phyloP scores from a whole-genome alignment of 2,888 invertebrate species.

The Hypomecis atomaria region DNA sequence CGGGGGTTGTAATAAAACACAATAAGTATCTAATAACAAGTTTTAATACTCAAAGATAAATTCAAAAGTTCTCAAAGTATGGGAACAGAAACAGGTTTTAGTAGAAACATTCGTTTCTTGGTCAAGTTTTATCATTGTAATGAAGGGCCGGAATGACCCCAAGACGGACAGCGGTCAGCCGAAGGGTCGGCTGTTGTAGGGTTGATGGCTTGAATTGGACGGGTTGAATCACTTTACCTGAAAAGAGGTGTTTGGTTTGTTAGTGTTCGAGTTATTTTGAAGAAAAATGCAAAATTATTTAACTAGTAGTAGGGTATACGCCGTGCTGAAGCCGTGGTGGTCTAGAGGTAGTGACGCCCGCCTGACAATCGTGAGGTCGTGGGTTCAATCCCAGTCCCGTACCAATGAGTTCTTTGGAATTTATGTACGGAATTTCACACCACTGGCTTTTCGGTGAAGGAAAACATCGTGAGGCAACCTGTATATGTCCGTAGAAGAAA shows the following conservation, averaged over 20 bases:
- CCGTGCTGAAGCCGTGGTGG: too few relatives aligned
- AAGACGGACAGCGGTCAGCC: conserved; percentile 44
- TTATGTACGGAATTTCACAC: too few relatives aligned
- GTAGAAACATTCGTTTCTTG: conserved; percentile 36
- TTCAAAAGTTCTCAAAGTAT: conserved; percentile 22
- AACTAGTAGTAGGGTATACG: too few relatives aligned
- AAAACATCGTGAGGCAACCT: too few relatives aligned
- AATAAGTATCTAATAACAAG: conserved; percentile 11
- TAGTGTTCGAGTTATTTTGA: neutral
- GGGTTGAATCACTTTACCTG: neutral
- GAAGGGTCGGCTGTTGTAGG: conserved; percentile 36
- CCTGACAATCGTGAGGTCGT: too few relatives aligned
- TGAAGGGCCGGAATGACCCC: conserved; percentile 39
- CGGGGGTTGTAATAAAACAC: conserved; percentile 2
- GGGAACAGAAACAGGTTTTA: conserved; percentile 47
- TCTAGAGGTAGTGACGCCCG: too few relatives aligned
- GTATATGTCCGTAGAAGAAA: too few relatives aligned
- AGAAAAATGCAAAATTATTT: too few relatives aligned
- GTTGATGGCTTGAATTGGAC: conserved; percentile 32
- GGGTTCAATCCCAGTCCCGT: too few relatives aligned
- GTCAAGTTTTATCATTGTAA: conserved; percentile 40
- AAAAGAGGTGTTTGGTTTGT: neutral
- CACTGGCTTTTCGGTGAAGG: too few relatives aligned
- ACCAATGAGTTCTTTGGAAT: too few relatives aligned
- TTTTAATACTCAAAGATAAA: conserved; percentile 19